A percentile compares a stretch with the other conserved stretches of the same genome.
Evolutionary conservation across 2,888 invertebrate species (phyloP).

Genomic region (Xestia sexstrigata): DNA sequence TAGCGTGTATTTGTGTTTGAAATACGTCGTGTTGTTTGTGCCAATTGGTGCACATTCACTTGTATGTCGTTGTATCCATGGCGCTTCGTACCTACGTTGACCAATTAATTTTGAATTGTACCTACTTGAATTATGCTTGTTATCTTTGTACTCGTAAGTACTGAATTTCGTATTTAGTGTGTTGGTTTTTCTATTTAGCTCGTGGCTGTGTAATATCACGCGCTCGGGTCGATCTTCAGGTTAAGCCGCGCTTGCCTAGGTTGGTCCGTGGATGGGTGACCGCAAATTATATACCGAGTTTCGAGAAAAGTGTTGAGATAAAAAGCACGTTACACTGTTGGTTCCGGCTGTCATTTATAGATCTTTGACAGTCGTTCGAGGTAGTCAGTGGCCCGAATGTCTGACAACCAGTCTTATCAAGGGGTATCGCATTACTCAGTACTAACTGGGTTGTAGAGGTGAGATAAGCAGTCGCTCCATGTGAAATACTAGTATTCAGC

Average conservation of each 20-base stretch:
- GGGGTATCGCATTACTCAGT: neutral
- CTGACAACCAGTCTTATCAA: neutral
- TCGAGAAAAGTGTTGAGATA: too few relatives aligned
- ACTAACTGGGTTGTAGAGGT: neutral
- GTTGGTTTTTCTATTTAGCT: neutral
- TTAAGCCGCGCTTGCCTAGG: neutral
- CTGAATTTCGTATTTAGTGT: neutral
- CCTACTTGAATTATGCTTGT: neutral
- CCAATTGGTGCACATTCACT: conserved; percentile 12
- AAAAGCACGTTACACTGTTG: too few relatives aligned
- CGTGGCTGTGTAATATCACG: neutral
- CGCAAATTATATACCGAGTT: too few relatives aligned
- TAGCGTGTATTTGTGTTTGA: neutral
- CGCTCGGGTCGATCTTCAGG: neutral
- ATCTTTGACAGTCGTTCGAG: neutral
- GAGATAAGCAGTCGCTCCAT: neutral
- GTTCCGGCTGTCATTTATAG: neutral
- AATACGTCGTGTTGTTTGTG: conserved; percentile 4
- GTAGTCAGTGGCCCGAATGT: neutral
- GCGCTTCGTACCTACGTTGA: neutral
- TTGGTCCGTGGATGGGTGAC: neutral
- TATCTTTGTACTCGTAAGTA: neutral
- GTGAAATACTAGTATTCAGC: too few relatives aligned
- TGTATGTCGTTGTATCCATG: neutral
- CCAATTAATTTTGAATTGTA: neutral